phyloP scores from a whole-genome alignment of 1,140 invertebrate species.

The Cephus cinctus region DNA sequence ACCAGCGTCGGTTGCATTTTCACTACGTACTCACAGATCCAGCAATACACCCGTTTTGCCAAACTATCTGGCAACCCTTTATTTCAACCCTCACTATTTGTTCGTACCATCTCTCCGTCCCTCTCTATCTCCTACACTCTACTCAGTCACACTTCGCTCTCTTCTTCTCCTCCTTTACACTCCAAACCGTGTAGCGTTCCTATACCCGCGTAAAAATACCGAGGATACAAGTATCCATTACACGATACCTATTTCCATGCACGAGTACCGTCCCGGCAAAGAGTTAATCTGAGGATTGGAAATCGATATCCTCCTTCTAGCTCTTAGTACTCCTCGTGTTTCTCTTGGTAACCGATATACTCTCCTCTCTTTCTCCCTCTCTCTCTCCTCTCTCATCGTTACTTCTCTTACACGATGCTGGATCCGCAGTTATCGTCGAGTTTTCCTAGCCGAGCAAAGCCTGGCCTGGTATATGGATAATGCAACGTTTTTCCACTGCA shows the following conservation, averaged over 20 bases:
- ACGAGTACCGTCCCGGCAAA: background rate
- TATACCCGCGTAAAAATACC: background rate
- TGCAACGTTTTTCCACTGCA: too few species aligned
- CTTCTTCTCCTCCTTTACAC: slow-evolving; percentile 3
- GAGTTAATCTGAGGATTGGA: background rate
- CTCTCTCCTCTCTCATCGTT: slow-evolving; percentile 2
- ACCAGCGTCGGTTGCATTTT: too few species aligned
- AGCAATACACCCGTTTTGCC: background rate
- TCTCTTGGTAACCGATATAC: too few species aligned
- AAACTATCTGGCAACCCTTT: slow-evolving; percentile 11
- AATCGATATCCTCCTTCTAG: background rate
- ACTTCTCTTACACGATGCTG: too few species aligned
- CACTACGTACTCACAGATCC: background rate
- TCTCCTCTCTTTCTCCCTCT: background rate
- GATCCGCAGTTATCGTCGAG: background rate
- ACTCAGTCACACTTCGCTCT: slow-evolving; percentile 1
- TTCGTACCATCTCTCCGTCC: too few species aligned
- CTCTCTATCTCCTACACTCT: background rate
- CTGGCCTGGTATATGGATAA: too few species aligned
- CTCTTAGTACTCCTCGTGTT: background rate
- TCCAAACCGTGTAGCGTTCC: too few species aligned
- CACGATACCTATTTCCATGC: slow-evolving; percentile 1
- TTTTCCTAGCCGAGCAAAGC: background rate
- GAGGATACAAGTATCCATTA: slow-evolving; percentile 3
- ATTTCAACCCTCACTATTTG: slow-evolving; percentile 2